Evolutionary conservation across 2,888 invertebrate species (phyloP).

Genomic region (Leptothorax acervorum): DNA sequence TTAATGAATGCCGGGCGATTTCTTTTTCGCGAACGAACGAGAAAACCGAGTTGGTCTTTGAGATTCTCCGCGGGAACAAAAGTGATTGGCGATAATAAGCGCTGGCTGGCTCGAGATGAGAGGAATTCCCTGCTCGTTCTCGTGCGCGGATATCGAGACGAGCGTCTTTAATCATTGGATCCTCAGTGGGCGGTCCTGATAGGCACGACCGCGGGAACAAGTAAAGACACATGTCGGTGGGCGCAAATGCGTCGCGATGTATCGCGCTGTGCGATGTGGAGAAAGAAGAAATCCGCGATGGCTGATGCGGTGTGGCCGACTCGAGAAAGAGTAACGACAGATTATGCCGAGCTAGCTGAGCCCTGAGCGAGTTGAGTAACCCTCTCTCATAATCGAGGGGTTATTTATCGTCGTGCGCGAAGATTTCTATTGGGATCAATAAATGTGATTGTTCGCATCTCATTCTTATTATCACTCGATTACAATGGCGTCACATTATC

Average conservation of each 20-base stretch:
- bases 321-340: background rate
- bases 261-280: slow-evolving; percentile 6
- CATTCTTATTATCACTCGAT: slow-evolving; percentile 10
- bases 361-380: background rate
- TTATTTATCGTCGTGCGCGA: background rate
- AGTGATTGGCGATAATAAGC: slow-evolving; percentile 32
- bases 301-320: background rate
- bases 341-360: slow-evolving; percentile 18
- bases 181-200: slow-evolving; percentile 57
- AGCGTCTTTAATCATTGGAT: slow-evolving; percentile 46
- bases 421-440: background rate
- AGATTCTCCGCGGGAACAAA: slow-evolving; percentile 19
- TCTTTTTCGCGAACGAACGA: background rate
- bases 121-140: slow-evolving; percentile 29
- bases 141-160: slow-evolving; percentile 28
- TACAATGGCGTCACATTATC: slow-evolving; percentile 7
- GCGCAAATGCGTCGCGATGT: slow-evolving; percentile 33
- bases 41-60: background rate
- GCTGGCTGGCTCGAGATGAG: background rate
- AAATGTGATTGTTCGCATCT: background rate
- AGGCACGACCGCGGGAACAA: slow-evolving; percentile 39
- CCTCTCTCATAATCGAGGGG: slow-evolving; percentile 1
- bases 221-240: slow-evolving; percentile 26
- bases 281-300: slow-evolving; percentile 39
- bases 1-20: background rate